A percentile compares a stretch with the other conserved stretches of the same genome.
These are phyloP conservation scores for Dipodomys merriami DNA, from an alignment of 2,113 vertebrate species.

Conservation along the genomic window DNA sequence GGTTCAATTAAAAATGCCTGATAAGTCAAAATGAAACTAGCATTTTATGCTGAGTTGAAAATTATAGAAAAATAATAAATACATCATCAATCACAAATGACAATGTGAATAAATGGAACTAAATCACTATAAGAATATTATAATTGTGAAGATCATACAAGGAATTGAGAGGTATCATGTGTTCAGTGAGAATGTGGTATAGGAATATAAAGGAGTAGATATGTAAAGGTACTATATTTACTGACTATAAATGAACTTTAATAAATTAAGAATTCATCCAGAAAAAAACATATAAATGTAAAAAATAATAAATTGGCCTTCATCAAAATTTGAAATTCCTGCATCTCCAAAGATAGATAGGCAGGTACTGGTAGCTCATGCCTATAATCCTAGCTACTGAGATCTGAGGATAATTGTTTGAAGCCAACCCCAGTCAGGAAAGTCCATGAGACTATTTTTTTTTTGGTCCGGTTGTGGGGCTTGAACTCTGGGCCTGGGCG, in stretches of 20 bases:
- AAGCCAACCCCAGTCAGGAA: too few species aligned
- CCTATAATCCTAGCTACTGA: too few species aligned
- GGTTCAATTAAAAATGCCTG: constrained; percentile 22
- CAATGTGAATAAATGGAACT: neutral
- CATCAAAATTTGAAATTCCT: neutral
- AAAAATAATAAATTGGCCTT: neutral
- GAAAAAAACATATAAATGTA: neutral
- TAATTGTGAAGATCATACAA: neutral
- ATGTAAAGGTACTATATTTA: neutral
- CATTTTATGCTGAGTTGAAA: neutral
- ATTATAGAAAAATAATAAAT: neutral
- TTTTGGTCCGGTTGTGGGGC: too few species aligned
- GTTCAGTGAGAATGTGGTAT: neutral
- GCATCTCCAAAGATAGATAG: too few species aligned
- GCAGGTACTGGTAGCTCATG: too few species aligned
- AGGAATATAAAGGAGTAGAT: neutral
- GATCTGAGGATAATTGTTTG: too few species aligned
- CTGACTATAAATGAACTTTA: neutral
- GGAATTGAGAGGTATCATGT: neutral
- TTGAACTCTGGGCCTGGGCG: too few species aligned
- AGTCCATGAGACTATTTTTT: too few species aligned
- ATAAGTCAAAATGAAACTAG: neutral
- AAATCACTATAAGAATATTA: neutral
- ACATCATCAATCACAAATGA: neutral
- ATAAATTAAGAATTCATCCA: neutral